phyloP scores from a whole-genome alignment of 2,888 invertebrate species.

The Pachymerium ferrugineum region DNA sequence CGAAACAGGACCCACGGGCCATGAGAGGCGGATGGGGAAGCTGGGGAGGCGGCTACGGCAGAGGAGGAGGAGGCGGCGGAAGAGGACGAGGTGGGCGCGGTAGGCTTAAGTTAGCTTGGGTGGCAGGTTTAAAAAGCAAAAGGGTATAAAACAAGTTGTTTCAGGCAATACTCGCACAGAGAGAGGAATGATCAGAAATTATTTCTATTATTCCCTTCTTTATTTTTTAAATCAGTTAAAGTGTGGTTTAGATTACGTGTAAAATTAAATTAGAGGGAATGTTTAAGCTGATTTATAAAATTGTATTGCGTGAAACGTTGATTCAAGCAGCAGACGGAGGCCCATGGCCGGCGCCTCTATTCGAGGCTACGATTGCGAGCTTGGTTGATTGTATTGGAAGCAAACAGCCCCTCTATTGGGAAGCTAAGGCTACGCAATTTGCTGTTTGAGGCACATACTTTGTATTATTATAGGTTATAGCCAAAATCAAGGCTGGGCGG shows the following conservation, averaged over 20 bases:
- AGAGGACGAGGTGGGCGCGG: slow-evolving; percentile 30
- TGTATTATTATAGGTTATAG: slow-evolving; percentile 39
- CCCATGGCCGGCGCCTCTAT: no score
- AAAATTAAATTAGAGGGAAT: no score
- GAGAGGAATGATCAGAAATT: background rate
- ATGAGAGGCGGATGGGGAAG: slow-evolving; percentile 54
- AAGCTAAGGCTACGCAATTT: background rate
- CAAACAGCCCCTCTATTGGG: background rate
- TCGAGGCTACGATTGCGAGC: no score
- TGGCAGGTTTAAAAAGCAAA: background rate
- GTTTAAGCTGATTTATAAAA: no score
- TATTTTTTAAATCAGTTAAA: no score
- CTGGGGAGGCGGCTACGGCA: slow-evolving; percentile 55
- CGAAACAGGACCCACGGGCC: slow-evolving; percentile 63
- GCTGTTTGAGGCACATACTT: slow-evolving; percentile 10
- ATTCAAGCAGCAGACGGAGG: no score
- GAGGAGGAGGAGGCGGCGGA: slow-evolving; percentile 39
- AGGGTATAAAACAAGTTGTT: background rate
- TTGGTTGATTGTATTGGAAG: background rate
- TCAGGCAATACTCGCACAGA: background rate
- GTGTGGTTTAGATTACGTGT: no score
- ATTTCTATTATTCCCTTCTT: background rate
- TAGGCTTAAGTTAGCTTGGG: background rate
- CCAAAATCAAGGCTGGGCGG: slow-evolving; percentile 37
- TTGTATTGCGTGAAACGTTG: no score